These are phyloP conservation scores for Campylomormyrus numenius DNA, from an alignment of 2,113 vertebrate genomes.

Conservation along the genomic window DNA sequence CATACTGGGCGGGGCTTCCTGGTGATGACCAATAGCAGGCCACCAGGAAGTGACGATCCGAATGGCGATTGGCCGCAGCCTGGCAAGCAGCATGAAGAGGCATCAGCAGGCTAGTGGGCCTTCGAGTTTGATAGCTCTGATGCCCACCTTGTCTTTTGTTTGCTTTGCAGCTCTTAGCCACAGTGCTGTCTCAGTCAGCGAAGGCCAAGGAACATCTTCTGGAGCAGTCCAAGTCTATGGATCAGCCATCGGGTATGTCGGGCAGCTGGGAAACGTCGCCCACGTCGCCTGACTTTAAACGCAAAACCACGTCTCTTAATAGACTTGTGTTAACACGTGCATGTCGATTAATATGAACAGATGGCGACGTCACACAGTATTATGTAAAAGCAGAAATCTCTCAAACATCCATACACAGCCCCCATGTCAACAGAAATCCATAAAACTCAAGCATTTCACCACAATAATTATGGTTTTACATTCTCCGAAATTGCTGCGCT, in stretches of 20 bases:
- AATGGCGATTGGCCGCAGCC: background rate
- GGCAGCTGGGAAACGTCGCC: constrained; percentile 22
- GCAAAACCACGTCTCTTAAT: background rate
- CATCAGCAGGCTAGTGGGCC: background rate
- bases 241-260: constrained; percentile 67
- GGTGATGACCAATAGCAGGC: background rate
- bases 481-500: background rate
- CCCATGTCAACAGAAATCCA: background rate
- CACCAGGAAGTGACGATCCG: background rate
- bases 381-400: background rate
- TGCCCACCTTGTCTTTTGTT: constrained; percentile 19
- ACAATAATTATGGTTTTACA: background rate
- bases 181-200: constrained; percentile 88
- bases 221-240: constrained; percentile 80
- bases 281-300: background rate
- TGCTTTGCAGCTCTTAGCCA: constrained; percentile 76
- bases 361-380: background rate
- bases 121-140: background rate
- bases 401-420: background rate
- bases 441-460: background rate
- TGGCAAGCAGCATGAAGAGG: background rate
- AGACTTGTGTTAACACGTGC: background rate
- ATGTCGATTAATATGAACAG: background rate
- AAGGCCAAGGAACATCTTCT: constrained; percentile 76
- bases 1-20: background rate